phyloP scores from a whole-genome alignment of 1,140 invertebrate species.

The Mya arenaria region DNA sequence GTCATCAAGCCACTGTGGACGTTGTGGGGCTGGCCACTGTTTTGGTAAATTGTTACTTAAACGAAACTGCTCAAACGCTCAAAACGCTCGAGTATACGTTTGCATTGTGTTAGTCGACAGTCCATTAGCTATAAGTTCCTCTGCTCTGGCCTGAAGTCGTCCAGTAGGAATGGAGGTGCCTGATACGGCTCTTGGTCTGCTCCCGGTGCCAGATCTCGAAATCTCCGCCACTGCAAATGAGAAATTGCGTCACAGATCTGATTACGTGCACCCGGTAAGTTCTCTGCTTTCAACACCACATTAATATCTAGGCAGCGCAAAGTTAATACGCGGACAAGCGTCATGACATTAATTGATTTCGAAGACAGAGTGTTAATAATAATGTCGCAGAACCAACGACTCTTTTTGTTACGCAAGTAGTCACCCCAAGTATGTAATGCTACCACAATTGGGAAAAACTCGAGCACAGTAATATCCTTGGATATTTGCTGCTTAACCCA shows the following conservation, averaged over 20 bases:
- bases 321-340: conserved; percentile 23
- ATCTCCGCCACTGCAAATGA: conserved; percentile 47
- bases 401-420: conserved; percentile 41
- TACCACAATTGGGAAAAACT: conserved; percentile 54
- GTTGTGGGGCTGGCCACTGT: too few relatives aligned
- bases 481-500: conserved; percentile 30
- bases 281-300: conserved; percentile 42
- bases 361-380: conserved; percentile 45
- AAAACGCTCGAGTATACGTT: too few relatives aligned
- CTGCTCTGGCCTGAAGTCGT: too few relatives aligned
- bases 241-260: conserved; percentile 51
- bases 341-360: conserved; percentile 28
- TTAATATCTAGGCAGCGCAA: conserved; percentile 42
- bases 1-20: too few relatives aligned
- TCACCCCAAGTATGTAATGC: conserved; percentile 31
- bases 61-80: too few relatives aligned
- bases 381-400: conserved; percentile 39
- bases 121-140: too few relatives aligned
- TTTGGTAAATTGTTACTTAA: too few relatives aligned
- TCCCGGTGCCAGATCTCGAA: conserved; percentile 1
- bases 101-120: too few relatives aligned
- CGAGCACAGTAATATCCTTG: conserved; percentile 53
- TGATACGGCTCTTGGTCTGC: background rate
- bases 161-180: too few relatives aligned
- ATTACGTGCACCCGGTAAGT: conserved; percentile 39